Base-by-base conservation (phyloP, 2,113 vertebrate genomes). In the Dryoscopus gambensis region DNA sequence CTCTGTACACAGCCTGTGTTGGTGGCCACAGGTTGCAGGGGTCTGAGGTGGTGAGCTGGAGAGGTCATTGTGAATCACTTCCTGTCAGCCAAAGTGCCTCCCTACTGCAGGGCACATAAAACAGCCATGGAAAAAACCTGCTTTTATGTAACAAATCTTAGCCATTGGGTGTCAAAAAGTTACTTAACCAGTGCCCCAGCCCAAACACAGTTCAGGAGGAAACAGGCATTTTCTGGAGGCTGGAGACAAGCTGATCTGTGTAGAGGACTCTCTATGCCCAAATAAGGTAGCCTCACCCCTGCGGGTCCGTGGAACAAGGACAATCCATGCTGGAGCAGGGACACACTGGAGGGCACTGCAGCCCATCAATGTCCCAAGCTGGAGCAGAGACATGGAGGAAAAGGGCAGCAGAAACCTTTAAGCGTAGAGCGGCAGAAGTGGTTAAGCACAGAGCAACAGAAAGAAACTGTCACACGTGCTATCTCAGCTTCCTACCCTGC, bases 21-120 rank as follows among this genome's bases (percentile, higher is more conserved):
- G 39, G 49, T 4, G 7, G 50, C 40, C 10, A 16, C 19, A 16
- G 40, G 23, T n/a, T 50, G 33, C 31, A n/a, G 37, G 27, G 31
- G 13, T 5, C 47, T 59, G 50, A 9, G 3, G 33, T 27, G 31
- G 11, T 49, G 71, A 44, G 31, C 46, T 70, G 24, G 10, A 16
- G 18, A 4, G 7, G 3, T 4, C 63, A 6, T 15, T 7, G 6
- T 10, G 15, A 63, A 39, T 76, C 1, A 0, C 12, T 59, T 28
- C 2, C 1, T 30, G 31, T 20, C 59, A 44, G 39, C 28, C 40
- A 52, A 57, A 81, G 55, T 81, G 42, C 33, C 18, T 40, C 22
- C 65, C 37, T 55, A 3, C 42, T 0, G 0, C 9, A 18, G 15
- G 18, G 7, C 1, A 4, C 18, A 16, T 2, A 2, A 70, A 93